Conservation (phyloP, 1,140 invertebrate species). For the Rhopalosiphum padi region DNA sequence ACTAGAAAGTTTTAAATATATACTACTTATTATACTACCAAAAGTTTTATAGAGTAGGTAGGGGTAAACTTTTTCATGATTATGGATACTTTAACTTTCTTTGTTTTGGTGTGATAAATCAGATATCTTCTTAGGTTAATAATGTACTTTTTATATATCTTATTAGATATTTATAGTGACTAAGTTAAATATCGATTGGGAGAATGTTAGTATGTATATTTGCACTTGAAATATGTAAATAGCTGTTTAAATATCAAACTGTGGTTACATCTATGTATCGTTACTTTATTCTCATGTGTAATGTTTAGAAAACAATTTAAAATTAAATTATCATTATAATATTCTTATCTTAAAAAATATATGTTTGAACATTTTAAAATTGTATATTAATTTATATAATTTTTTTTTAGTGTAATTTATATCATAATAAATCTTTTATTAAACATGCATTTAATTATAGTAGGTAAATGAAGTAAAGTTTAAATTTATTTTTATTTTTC, state of each 20-base stretch:
- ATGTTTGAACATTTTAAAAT: not conserved
- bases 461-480: not conserved
- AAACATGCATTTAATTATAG: not conserved
- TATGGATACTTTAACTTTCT: constrained; percentile 13
- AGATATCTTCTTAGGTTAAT: not conserved
- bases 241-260: not conserved
- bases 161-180: not conserved
- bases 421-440: not conserved
- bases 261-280: not conserved
- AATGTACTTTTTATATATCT: not conserved
- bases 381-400: not conserved
- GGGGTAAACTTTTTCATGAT: not conserved
- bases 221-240: not conserved
- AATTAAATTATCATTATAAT: not conserved
- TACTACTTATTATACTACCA: not conserved
- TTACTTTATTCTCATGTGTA: not conserved
- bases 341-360: not conserved
- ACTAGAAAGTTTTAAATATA: constrained; percentile 8
- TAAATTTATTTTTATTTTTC: not conserved
- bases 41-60: not conserved
- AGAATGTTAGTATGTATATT: not conserved
- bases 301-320: not conserved
- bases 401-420: not conserved
- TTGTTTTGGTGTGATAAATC: not conserved
- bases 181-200: not conserved